Base-by-base conservation (phyloP, 2,888 invertebrate genomes). In the Drosophila stalkeri region DNA sequence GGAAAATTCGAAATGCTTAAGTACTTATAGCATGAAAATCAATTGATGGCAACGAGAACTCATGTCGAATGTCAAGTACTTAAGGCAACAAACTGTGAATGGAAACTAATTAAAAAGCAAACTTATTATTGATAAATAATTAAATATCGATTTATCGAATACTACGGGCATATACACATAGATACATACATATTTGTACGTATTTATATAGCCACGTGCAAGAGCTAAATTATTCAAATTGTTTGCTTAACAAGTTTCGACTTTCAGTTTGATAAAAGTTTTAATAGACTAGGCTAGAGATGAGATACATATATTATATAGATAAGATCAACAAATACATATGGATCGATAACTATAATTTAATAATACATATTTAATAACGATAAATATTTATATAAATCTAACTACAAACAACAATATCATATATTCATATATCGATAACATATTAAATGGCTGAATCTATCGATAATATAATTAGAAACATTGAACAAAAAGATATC, bases 21-120 rank as follows among this genome's bases (percentile, higher is more conserved):
- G 52, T 54, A 39, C 23, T 39, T 80, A 47, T 14, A 54, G 51
- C 75, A 70, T 65, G 46, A 52, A 80, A 75, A 66, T 71, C 64
- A 64, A 71, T 51, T 64, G 54, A 27, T 51, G 11, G 33, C 14
- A 55, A 41, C 14, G 20, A 8, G 16, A 54, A 16, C 52, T 20
- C 20, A 23, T 16, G 37, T 37, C 35, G 16, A 52, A 37, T 20
- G 37, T 23, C 37, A 37, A 54, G 37, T 37, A 37, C 37, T 37
- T 54, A 23, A 11, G 37, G 52, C 52, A 23, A 23, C 52, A 54
- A 35, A 37, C 20, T 20, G 52, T 33, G 11, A 51, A 51, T 12
- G 49, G 12, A n/a, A 51, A 51, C 33, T 51, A 51, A 51, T 51
- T 51, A 33, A 51, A 35, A 20, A 8, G 12, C 12, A 51, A 51